These are phyloP conservation scores for Mystacides longicornis DNA, from an alignment of 2,888 invertebrate genomes.

Conservation along the genomic window DNA sequence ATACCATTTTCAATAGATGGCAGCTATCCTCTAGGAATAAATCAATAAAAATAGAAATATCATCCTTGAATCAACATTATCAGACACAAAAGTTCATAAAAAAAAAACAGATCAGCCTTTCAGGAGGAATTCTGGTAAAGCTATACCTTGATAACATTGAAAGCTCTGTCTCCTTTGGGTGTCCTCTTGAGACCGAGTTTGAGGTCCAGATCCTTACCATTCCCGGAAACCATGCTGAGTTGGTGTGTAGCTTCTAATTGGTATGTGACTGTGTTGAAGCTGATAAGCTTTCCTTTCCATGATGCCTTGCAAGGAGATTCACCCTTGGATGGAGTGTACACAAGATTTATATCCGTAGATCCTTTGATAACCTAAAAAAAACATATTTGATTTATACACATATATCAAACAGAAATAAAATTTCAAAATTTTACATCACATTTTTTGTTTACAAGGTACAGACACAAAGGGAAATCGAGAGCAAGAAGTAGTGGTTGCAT, in stretches of 20 bases:
- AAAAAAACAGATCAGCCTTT: too few relatives aligned
- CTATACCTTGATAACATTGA: conserved; percentile 13
- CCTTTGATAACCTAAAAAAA: conserved; percentile 7
- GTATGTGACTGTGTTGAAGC: conserved; percentile 33
- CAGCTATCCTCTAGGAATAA: too few relatives aligned
- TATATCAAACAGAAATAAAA: neutral
- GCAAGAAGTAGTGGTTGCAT: too few relatives aligned
- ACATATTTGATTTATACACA: neutral
- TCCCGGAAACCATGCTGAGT: conserved; percentile 34
- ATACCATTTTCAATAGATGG: too few relatives aligned
- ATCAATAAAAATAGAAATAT: too few relatives aligned
- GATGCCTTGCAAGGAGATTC: conserved; percentile 29
- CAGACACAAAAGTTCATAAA: too few relatives aligned
- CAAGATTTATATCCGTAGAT: neutral
- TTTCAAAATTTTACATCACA: too few relatives aligned
- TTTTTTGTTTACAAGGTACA: too few relatives aligned
- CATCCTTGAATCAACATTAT: too few relatives aligned
- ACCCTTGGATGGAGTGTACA: conserved; percentile 4
- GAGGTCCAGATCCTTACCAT: conserved; percentile 31
- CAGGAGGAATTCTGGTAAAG: too few relatives aligned
- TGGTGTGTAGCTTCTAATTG: conserved; percentile 38
- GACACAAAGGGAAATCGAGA: too few relatives aligned
- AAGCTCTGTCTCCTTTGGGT: conserved; percentile 33
- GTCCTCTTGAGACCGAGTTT: conserved; percentile 34
- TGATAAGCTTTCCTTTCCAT: conserved; percentile 36